Evolutionary conservation across 2,888 invertebrate genomes (phyloP).

Genomic region (Piscicola geometra): DNA sequence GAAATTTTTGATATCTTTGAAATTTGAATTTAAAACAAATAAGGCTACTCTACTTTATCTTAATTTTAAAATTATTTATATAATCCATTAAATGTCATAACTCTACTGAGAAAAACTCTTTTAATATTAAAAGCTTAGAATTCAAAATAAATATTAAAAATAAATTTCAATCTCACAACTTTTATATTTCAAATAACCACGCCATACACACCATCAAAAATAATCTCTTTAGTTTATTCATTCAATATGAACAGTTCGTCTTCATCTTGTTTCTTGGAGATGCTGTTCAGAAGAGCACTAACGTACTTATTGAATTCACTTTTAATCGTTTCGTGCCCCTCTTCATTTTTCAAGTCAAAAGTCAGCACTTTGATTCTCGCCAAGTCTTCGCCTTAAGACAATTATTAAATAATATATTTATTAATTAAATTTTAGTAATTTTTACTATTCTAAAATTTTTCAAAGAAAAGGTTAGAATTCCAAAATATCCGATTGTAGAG

Average conservation of each 20-base stretch:
- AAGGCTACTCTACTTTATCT: not conserved
- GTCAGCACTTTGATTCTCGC: slow-evolving; percentile 44
- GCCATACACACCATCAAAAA: no score
- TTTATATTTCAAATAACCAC: no score
- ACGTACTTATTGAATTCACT: slow-evolving; percentile 53
- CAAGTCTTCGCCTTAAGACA: not conserved
- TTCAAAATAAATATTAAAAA: not conserved
- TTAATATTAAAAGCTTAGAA: not conserved
- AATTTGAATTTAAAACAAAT: not conserved
- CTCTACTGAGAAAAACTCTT: not conserved
- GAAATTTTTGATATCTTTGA: not conserved
- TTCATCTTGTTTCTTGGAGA: slow-evolving; percentile 53
- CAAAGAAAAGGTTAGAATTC: not conserved
- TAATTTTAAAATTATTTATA: not conserved
- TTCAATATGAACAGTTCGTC: slow-evolving; percentile 52
- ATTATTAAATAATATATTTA: no score
- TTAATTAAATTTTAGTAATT: not conserved
- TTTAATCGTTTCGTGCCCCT: slow-evolving; percentile 34
- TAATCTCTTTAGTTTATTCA: slow-evolving; percentile 28
- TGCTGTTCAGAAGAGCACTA: slow-evolving; percentile 48
- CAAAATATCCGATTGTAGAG: no score
- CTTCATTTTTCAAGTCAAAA: not conserved
- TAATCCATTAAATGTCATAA: not conserved
- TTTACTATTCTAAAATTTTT: not conserved
- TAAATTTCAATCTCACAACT: not conserved